Conservation (phyloP, 2,888 invertebrate species). For the Aethes cnicana region DNA sequence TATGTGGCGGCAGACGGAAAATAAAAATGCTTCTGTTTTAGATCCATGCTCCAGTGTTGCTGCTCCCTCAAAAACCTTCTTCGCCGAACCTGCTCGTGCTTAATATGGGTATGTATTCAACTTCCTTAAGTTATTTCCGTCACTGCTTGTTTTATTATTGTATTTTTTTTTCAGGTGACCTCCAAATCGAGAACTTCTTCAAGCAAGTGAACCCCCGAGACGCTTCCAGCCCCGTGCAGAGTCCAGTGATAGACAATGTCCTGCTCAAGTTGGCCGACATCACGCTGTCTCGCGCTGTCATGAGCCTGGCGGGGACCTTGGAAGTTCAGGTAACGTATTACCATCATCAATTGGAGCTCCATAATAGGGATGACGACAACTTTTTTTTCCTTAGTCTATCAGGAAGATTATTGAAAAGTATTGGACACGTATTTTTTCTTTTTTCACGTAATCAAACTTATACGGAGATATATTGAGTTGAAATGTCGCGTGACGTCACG, state of each 20-base stretch:
- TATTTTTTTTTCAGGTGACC: conserved; percentile 79
- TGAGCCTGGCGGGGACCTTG: conserved; percentile 87
- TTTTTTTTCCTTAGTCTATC: too few relatives aligned
- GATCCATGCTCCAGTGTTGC: conserved; percentile 87
- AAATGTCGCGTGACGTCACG: too few relatives aligned
- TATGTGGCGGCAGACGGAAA: too few relatives aligned
- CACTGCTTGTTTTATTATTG: neutral
- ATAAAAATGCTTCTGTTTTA: conserved; percentile 42
- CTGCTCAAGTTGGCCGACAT: conserved; percentile 86
- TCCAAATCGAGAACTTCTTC: conserved; percentile 91
- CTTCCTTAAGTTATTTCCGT: neutral
- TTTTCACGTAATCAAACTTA: too few relatives aligned
- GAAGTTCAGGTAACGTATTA: conserved; percentile 86
- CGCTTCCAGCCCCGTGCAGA: conserved; percentile 61
- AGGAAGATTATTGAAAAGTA: too few relatives aligned
- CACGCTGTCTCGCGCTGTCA: conserved; percentile 86
- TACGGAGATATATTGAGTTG: too few relatives aligned
- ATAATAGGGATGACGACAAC: too few relatives aligned
- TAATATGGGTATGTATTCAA: conserved; percentile 83
- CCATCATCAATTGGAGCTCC: too few relatives aligned
- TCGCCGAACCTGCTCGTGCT: conserved; percentile 89
- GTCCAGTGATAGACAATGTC: conserved; percentile 86
- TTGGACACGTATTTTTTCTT: neutral
- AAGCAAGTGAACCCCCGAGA: conserved; percentile 75
- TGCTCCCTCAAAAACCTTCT: conserved; percentile 90